Conservation (phyloP, 2,797 vertebrate species). For the Macropodus opercularis region DNA sequence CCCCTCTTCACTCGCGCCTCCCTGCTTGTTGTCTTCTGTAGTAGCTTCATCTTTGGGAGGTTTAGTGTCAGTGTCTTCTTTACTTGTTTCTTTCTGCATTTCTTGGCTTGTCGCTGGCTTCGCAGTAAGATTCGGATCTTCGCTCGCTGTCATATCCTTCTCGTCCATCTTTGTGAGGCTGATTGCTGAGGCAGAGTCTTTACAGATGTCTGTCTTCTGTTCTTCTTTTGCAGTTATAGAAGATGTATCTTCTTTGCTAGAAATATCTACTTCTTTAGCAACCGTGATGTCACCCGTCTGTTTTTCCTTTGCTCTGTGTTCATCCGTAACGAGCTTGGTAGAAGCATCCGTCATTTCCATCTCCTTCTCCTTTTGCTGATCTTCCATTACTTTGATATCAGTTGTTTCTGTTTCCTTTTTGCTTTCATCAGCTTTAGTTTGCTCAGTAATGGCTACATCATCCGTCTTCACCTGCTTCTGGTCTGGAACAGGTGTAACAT, state of each 20-base stretch:
- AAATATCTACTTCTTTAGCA: conserved; percentile 40
- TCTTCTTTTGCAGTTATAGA: conserved; percentile 32
- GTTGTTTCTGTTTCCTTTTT: conserved; percentile 35
- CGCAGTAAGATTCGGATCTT: conserved; percentile 34
- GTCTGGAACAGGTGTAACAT: conserved; percentile 58
- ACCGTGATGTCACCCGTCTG: conserved; percentile 16
- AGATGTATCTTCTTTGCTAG: conserved; percentile 21
- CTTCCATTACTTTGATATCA: conserved; percentile 31
- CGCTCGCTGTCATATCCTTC: conserved; percentile 27
- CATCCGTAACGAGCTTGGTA: conserved; percentile 19
- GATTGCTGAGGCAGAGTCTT: conserved; percentile 32
- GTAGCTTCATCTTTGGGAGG: conserved; percentile 20
- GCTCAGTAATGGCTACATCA: neutral
- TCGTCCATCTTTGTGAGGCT: conserved; percentile 22
- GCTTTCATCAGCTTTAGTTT: conserved; percentile 38
- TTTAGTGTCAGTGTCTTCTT: conserved; percentile 40
- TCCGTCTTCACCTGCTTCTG: conserved; percentile 46
- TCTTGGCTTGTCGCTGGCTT: conserved; percentile 31
- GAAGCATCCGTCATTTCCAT: conserved; percentile 37
- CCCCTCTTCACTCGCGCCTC: conserved; percentile 15
- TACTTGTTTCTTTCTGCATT: conserved; percentile 23
- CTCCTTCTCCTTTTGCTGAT: conserved; percentile 42
- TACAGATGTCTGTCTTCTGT: conserved; percentile 28
- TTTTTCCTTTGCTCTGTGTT: conserved; percentile 29
- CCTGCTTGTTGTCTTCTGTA: conserved; percentile 21